Evolutionary conservation across 1,140 invertebrate genomes (phyloP).

Genomic region (Eupristina koningsbergeri): DNA sequence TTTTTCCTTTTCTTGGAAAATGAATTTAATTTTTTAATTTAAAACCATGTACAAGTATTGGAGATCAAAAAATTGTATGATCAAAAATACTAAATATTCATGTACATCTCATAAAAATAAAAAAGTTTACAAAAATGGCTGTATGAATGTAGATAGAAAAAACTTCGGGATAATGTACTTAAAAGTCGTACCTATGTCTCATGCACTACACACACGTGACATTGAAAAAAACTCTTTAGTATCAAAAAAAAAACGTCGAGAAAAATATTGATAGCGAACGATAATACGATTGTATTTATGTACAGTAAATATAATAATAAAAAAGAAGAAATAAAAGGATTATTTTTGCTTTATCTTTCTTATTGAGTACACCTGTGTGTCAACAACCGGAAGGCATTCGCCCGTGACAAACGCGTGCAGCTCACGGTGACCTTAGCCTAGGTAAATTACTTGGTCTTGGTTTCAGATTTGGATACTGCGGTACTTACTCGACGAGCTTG

Average conservation of each 20-base stretch:
- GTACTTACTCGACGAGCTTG: constrained; percentile 82
- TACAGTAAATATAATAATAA: too few species aligned
- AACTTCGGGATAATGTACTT: constrained; percentile 11
- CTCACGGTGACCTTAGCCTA: background rate
- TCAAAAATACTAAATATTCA: too few species aligned
- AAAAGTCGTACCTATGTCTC: constrained; percentile 48
- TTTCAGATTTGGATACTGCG: too few species aligned
- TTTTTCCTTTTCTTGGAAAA: too few species aligned
- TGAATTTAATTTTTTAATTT: too few species aligned
- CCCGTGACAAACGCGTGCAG: background rate
- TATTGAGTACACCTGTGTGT: background rate
- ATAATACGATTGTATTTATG: constrained; percentile 2
- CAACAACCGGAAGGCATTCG: background rate
- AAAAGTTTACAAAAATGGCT: background rate
- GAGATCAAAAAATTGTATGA: too few species aligned
- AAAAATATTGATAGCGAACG: constrained; percentile 16
- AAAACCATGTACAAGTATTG: too few species aligned
- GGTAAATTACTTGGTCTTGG: background rate
- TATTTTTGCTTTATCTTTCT: background rate
- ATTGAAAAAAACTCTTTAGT: constrained; percentile 45
- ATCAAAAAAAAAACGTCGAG: constrained; percentile 25
- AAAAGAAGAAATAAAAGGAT: constrained; percentile 6
- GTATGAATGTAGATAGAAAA: background rate
- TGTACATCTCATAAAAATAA: background rate
- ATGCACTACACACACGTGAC: constrained; percentile 63